phyloP scores from a whole-genome alignment of 2,888 invertebrate species.

The Dioctria linearis region DNA sequence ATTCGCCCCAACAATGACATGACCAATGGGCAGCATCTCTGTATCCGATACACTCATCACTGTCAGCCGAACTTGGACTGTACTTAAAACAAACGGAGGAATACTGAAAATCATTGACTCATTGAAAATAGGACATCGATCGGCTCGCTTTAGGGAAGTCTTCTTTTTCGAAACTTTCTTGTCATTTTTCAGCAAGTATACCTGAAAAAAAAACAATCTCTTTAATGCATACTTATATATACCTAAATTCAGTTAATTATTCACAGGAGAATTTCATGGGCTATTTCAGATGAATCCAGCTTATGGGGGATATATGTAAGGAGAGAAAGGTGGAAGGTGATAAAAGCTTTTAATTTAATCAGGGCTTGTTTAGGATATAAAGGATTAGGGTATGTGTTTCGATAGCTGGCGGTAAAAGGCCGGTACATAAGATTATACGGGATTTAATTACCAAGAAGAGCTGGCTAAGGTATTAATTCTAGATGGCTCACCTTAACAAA shows the following conservation, averaged over 20 bases:
- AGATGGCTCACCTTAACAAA: conserved; percentile 79
- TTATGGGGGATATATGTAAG: not conserved
- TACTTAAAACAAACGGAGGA: conserved; percentile 79
- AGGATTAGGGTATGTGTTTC: not conserved
- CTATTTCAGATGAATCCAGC: not conserved
- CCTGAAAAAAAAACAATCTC: conserved; percentile 70
- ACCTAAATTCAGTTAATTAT: conserved; percentile 21
- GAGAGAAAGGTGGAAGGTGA: conserved; percentile 1
- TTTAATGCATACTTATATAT: not conserved
- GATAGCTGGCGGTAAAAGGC: not conserved
- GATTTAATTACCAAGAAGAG: conserved; percentile 9
- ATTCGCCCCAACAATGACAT: conserved; percentile 83
- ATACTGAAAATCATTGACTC: conserved; percentile 89
- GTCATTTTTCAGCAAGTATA: conserved; percentile 84
- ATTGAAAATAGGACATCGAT: conserved; percentile 85
- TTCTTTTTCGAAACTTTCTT: conserved; percentile 88
- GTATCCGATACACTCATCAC: conserved; percentile 72
- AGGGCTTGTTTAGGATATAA: not conserved
- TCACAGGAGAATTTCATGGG: not conserved
- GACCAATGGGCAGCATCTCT: conserved; percentile 80
- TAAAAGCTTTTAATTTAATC: conserved; percentile 27
- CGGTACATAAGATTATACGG: not conserved
- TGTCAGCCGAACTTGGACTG: conserved; percentile 82
- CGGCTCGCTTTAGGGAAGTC: conserved; percentile 82
- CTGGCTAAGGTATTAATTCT: not conserved